phyloP scores from a whole-genome alignment of 2,797 vertebrate species.

The Tokudaia tokunoshimensis region DNA sequence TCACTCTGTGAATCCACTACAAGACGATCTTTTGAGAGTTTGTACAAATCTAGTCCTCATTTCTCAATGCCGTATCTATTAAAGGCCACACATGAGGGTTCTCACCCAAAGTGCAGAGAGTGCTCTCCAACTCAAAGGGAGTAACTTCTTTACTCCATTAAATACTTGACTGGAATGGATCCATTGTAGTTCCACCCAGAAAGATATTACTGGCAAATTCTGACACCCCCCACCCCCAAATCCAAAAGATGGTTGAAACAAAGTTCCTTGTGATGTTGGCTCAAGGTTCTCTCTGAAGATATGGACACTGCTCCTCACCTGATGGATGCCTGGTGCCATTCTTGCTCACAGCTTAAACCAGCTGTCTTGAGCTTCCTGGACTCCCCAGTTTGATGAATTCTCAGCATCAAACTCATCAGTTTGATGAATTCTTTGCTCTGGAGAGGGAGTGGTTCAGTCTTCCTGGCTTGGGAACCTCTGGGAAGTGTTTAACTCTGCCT shows the following conservation, averaged over 20 bases:
- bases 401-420: neutral
- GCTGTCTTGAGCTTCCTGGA: neutral
- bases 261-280: neutral
- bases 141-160: neutral
- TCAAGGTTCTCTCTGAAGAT: constrained; percentile 35
- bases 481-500: constrained; percentile 79
- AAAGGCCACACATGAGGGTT: neutral
- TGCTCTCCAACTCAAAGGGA: neutral
- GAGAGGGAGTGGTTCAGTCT: constrained; percentile 56
- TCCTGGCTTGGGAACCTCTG: constrained; percentile 66
- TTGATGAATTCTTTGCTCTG: constrained; percentile 21
- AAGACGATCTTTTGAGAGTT: neutral
- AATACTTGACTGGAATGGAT: neutral
- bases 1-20: neutral
- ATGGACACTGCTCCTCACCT: neutral
- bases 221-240: neutral
- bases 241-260: neutral
- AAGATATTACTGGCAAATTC: neutral
- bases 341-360: neutral
- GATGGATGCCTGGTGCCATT: neutral
- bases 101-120: neutral
- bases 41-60: constrained; percentile 13
- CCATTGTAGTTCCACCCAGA: neutral
- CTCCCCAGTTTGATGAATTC: constrained; percentile 47
- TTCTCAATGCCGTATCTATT: neutral